These are phyloP conservation scores for Mola mola DNA, from an alignment of 2,113 vertebrate species.

Conservation along the genomic window DNA sequence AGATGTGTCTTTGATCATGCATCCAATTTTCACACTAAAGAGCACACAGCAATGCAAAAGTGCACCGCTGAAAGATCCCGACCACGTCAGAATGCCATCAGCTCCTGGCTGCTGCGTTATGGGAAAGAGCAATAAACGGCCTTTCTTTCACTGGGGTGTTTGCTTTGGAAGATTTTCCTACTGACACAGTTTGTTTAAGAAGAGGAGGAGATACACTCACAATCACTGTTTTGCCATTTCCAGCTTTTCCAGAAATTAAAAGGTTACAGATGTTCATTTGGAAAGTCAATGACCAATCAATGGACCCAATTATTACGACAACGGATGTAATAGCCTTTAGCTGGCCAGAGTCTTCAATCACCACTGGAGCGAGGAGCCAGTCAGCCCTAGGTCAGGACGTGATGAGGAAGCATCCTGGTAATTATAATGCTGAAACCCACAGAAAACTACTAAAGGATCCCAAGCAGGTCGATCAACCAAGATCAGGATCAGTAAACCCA, in stretches of 20 bases:
- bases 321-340: slow-evolving; percentile 48
- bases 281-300: slow-evolving; percentile 4
- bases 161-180: background rate
- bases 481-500: slow-evolving; percentile 21
- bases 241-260: slow-evolving; percentile 2
- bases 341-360: slow-evolving; percentile 46
- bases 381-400: slow-evolving; percentile 28
- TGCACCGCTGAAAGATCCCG: no score
- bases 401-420: slow-evolving; percentile 47
- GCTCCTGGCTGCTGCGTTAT: no score
- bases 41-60: no score
- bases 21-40: slow-evolving; percentile 10
- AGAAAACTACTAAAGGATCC: slow-evolving; percentile 20
- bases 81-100: no score
- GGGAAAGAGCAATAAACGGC: no score
- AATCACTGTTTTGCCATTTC: background rate
- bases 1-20: slow-evolving; percentile 13
- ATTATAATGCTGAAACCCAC: slow-evolving; percentile 53
- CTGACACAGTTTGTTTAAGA: background rate
- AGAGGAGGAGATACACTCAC: background rate
- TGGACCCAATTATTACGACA: slow-evolving; percentile 18
- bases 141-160: background rate
- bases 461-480: slow-evolving; percentile 5
- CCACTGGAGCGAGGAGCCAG: slow-evolving; percentile 21
- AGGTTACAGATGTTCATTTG: slow-evolving; percentile 37